Percentiles rank a stretch among this genome's conserved stretches.
Conservation (phyloP, 1,140 invertebrate genomes). For the Calephelis virginiensis region DNA sequence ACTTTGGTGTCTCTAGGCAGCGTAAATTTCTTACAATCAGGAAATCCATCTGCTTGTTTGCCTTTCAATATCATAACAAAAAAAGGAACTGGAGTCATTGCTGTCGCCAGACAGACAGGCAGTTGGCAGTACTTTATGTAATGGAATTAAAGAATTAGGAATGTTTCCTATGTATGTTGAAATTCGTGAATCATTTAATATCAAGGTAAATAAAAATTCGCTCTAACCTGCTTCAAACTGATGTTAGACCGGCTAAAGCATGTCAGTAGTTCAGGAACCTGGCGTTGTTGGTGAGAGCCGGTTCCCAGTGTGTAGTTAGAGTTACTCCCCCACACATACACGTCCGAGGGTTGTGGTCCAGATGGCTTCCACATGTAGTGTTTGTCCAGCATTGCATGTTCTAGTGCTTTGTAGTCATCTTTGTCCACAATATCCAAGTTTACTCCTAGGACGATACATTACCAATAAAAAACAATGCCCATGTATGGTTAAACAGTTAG, state of each 20-base stretch:
- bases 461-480: too few species aligned
- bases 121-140: too few species aligned
- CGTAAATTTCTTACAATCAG: too few species aligned
- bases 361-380: slow-evolving; percentile 62
- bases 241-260: slow-evolving; percentile 63
- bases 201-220: background rate
- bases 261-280: slow-evolving; percentile 59
- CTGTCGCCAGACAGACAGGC: too few species aligned
- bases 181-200: too few species aligned
- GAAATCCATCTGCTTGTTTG: too few species aligned
- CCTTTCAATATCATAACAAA: too few species aligned
- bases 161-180: too few species aligned
- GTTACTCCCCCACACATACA: slow-evolving; percentile 87
- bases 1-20: too few species aligned
- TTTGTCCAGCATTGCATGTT: slow-evolving; percentile 68
- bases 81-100: too few species aligned
- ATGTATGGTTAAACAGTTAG: too few species aligned
- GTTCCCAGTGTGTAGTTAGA: slow-evolving; percentile 85
- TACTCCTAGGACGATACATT: slow-evolving; percentile 44
- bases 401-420: slow-evolving; percentile 69
- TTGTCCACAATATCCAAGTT: slow-evolving; percentile 71
- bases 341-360: slow-evolving; percentile 64
- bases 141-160: too few species aligned
- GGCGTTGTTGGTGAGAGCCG: slow-evolving; percentile 61
- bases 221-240: slow-evolving; percentile 62